Evolutionary conservation across 2,113 vertebrate genomes (phyloP).

Genomic region (Elephas maximus): DNA sequence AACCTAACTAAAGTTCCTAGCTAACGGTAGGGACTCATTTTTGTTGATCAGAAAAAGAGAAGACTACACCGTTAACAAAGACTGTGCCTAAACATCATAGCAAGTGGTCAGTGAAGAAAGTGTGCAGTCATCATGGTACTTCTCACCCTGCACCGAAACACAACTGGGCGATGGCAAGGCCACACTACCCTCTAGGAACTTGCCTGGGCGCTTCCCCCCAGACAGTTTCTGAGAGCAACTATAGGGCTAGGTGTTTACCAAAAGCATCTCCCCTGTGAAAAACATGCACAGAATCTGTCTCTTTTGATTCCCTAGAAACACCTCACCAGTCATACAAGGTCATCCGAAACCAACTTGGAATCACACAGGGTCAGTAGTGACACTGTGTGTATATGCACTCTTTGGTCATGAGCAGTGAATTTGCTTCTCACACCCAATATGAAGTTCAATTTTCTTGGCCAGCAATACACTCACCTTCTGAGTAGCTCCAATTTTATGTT

Average conservation of each 20-base stretch:
- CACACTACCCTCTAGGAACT: accelerated
- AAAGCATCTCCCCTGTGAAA: not conserved
- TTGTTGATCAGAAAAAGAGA: not conserved
- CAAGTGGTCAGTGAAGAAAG: accelerated
- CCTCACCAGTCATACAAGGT: accelerated
- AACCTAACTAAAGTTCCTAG: too few relatives aligned
- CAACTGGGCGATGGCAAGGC: not conserved
- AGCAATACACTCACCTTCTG: accelerated
- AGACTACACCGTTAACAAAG: too few relatives aligned
- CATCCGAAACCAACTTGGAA: not conserved
- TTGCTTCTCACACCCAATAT: not conserved
- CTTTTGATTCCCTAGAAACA: not conserved
- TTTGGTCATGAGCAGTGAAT: too few relatives aligned
- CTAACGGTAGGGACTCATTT: not conserved
- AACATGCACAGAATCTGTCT: accelerated
- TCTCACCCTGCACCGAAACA: not conserved
- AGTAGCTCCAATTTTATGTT: too few relatives aligned
- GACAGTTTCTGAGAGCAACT: not conserved
- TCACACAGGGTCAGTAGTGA: accelerated
- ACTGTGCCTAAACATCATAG: not conserved
- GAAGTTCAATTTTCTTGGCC: too few relatives aligned
- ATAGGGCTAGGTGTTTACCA: too few relatives aligned
- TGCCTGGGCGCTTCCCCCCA: accelerated
- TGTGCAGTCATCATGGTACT: accelerated
- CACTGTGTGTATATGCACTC: too few relatives aligned